Conservation (phyloP, 1,140 invertebrate genomes). For the Nebria ingens region DNA sequence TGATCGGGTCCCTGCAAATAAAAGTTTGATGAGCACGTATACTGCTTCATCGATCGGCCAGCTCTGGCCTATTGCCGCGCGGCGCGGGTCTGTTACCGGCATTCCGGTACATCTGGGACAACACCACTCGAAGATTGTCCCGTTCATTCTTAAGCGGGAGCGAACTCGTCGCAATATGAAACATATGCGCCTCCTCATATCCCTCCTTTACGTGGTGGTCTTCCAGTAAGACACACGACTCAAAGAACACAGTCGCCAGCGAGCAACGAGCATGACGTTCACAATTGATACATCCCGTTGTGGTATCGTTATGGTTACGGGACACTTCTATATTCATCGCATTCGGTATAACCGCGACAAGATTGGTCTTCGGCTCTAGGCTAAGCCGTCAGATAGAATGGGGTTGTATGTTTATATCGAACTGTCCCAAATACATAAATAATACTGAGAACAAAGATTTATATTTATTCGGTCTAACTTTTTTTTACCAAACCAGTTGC, state of each 20-base stretch:
- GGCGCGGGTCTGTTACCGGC: conserved; percentile 4
- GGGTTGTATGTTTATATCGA: too few relatives aligned
- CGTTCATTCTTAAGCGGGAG: neutral
- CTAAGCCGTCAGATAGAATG: neutral
- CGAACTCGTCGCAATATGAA: neutral
- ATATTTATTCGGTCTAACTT: too few relatives aligned
- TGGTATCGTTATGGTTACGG: neutral
- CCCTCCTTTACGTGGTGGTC: too few relatives aligned
- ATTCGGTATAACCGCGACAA: neutral
- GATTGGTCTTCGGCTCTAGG: neutral
- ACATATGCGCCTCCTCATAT: neutral
- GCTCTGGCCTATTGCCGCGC: conserved; percentile 7
- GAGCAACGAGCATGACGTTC: too few relatives aligned
- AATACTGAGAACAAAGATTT: too few relatives aligned
- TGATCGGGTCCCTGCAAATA: too few relatives aligned
- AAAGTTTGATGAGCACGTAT: conserved; percentile 1
- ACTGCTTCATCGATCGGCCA: conserved; percentile 3
- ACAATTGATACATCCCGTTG: too few relatives aligned
- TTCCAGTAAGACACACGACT: too few relatives aligned
- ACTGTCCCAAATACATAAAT: too few relatives aligned
- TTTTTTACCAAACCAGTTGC: too few relatives aligned
- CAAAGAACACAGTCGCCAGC: too few relatives aligned
- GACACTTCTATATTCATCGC: neutral
- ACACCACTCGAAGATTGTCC: conserved; percentile 6
- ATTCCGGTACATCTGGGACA: conserved; percentile 6